phyloP scores from a whole-genome alignment of 2,113 vertebrate species.

The Gallinago undulata region DNA sequence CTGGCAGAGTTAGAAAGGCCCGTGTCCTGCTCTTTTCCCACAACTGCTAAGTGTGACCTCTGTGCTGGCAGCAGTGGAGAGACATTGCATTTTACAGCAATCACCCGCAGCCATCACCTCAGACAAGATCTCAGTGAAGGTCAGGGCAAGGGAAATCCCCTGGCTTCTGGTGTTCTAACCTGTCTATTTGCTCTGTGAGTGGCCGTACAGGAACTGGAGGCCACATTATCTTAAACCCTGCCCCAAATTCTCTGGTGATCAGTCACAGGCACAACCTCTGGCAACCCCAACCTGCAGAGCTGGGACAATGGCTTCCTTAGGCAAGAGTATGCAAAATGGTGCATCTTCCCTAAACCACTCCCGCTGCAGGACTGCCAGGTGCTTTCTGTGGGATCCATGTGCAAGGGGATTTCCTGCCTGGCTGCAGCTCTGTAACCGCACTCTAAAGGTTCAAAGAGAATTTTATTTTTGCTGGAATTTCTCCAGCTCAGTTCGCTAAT shows the following conservation, averaged over 20 bases:
- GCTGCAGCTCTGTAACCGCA: background rate
- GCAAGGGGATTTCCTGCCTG: background rate
- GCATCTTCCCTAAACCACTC: background rate
- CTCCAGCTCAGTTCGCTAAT: background rate
- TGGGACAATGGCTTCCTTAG: background rate
- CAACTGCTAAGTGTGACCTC: accelerated
- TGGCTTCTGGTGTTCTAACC: background rate
- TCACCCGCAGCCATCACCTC: accelerated
- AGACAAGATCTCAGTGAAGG: background rate
- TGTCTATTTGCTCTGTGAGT: background rate
- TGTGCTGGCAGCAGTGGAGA: accelerated
- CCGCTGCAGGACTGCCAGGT: accelerated
- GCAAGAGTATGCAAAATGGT: accelerated
- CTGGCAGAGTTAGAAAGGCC: background rate
- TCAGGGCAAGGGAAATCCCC: background rate
- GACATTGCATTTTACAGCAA: background rate
- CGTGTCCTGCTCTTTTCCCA: background rate
- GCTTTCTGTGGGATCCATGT: background rate
- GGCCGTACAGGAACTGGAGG: background rate
- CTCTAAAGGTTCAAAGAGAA: background rate
- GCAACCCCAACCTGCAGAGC: background rate
- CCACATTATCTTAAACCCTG: background rate
- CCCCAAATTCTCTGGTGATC: background rate
- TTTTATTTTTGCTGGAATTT: background rate
- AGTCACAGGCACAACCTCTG: background rate